phyloP scores from a whole-genome alignment of 2,888 invertebrate genomes.

The Cerastis rubricosa region DNA sequence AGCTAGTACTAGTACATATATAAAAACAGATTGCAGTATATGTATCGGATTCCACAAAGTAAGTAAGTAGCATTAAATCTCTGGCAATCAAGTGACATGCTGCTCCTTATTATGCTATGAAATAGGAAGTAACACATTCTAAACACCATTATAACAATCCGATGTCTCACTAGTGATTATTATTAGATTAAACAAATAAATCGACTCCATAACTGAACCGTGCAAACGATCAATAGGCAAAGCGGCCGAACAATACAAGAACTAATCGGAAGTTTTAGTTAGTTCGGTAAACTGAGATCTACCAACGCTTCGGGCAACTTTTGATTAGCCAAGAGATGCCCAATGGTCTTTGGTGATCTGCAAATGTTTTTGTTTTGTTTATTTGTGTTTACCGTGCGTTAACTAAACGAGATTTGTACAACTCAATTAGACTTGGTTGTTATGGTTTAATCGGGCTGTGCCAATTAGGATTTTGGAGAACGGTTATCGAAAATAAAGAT shows the following conservation, averaged over 20 bases:
- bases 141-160: background rate
- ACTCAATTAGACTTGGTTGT: constrained; percentile 74
- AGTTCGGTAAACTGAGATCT: constrained; percentile 74
- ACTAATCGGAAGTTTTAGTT: constrained; percentile 81
- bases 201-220: constrained; percentile 40
- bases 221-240: constrained; percentile 65
- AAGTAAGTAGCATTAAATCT: no score
- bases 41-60: no score
- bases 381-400: constrained; percentile 68
- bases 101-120: no score
- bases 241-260: constrained; percentile 74
- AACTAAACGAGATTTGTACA: constrained; percentile 73
- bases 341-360: constrained; percentile 66
- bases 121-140: no score
- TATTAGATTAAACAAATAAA: constrained; percentile 54
- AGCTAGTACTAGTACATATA: no score
- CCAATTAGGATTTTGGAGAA: constrained; percentile 17
- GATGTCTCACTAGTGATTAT: constrained; percentile 3
- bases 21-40: no score
- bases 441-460: constrained; percentile 60
- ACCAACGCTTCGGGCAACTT: constrained; percentile 74
- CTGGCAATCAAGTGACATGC: no score
- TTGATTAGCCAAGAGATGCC: constrained; percentile 77
- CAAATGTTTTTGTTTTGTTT: constrained; percentile 74
- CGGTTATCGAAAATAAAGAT: background rate